Conservation (phyloP, 2,797 vertebrate genomes). For the Decapterus maruadsi region DNA sequence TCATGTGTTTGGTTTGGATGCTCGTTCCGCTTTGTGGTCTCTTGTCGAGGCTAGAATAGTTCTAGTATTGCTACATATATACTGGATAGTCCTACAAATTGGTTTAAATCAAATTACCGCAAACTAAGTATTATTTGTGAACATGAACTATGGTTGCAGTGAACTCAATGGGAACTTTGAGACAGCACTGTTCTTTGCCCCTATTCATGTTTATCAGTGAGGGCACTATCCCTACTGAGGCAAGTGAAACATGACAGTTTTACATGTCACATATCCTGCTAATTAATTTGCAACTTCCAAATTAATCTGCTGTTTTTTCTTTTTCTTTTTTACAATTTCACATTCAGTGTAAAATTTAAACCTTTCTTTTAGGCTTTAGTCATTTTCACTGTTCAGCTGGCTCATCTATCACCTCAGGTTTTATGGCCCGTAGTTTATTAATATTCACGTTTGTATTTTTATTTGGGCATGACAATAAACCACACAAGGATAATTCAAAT, state of each 20-base stretch:
- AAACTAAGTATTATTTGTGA: not conserved
- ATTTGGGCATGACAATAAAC: slow-evolving; percentile 2
- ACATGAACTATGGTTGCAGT: not conserved
- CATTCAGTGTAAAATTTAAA: not conserved
- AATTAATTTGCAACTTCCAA: not conserved
- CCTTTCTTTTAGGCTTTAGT: not conserved
- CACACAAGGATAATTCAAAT: not conserved
- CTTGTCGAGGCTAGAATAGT: not conserved
- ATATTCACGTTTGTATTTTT: not conserved
- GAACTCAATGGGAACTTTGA: not conserved
- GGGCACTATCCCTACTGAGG: not conserved
- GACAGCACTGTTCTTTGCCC: not conserved
- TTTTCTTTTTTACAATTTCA: not conserved
- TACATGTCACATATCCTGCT: not conserved
- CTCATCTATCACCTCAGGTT: not conserved
- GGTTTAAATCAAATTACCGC: not conserved
- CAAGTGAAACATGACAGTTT: not conserved
- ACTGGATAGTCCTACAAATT: not conserved
- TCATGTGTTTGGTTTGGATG: not conserved
- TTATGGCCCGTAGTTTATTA: not conserved
- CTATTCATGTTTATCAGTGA: not conserved
- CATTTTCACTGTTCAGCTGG: not conserved
- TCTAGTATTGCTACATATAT: not conserved
- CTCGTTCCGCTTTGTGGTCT: not conserved
- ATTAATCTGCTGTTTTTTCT: not conserved